A percentile compares a stretch with the other conserved stretches of the same genome.
phyloP scores from a whole-genome alignment of 2,888 invertebrate species.

The Epicampocera succincta region DNA sequence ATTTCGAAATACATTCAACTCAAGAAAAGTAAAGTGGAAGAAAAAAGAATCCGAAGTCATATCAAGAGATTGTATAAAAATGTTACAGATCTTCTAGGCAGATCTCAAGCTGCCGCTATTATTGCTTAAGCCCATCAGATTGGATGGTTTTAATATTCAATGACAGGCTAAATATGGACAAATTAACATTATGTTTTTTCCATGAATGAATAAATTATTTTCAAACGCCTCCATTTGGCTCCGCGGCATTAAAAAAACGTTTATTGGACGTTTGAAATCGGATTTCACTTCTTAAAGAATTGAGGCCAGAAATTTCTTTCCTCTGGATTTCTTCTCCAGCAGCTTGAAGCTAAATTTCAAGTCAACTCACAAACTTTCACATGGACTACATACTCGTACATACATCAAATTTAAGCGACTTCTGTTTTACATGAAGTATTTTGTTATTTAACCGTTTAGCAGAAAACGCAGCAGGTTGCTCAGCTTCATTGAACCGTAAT shows the following conservation, averaged over 20 bases:
- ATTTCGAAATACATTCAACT: constrained; percentile 7
- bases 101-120: neutral
- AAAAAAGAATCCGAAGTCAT: constrained; percentile 6
- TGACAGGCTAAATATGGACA: constrained; percentile 63
- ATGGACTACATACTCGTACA: too few species aligned
- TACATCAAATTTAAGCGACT: too few species aligned
- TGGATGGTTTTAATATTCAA: constrained; percentile 51
- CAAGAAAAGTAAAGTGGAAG: neutral
- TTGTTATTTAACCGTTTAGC: too few species aligned
- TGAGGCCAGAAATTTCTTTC: too few species aligned
- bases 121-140: constrained; percentile 39
- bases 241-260: neutral
- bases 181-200: constrained; percentile 30
- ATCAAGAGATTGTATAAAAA: neutral
- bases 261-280: too few species aligned
- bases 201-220: neutral
- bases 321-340: too few species aligned
- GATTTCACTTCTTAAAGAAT: too few species aligned
- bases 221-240: neutral
- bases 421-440: too few species aligned
- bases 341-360: too few species aligned
- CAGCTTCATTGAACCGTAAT: too few species aligned
- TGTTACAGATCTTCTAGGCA: neutral
- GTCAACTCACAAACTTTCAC: too few species aligned
- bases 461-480: too few species aligned